phyloP scores from a whole-genome alignment of 2,888 invertebrate species.

The Lydus trimaculatus region DNA sequence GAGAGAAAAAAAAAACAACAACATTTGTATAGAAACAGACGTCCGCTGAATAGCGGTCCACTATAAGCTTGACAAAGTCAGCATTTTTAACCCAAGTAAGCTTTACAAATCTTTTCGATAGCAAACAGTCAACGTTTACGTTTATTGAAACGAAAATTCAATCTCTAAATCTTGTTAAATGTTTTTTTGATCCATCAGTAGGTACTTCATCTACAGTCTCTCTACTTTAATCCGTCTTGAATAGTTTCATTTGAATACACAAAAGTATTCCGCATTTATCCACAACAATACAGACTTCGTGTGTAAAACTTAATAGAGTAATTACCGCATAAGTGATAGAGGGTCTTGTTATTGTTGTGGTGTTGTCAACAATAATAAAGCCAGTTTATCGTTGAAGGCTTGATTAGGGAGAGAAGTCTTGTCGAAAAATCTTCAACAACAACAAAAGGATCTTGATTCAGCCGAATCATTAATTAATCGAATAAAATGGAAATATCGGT shows the following conservation, averaged over 20 bases:
- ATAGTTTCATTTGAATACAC: neutral
- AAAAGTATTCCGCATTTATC: neutral
- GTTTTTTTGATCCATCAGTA: neutral
- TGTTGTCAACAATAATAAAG: neutral
- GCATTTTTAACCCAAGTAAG: neutral
- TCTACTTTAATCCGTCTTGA: neutral
- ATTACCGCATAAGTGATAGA: neutral
- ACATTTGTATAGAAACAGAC: no score
- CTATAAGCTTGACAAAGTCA: neutral
- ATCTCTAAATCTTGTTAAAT: neutral
- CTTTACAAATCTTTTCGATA: neutral
- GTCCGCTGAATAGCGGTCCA: neutral
- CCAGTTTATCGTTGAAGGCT: neutral
- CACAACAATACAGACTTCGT: neutral
- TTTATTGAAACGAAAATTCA: conserved; percentile 7
- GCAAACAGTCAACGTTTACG: neutral
- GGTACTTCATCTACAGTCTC: no score
- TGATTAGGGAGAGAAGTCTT: neutral
- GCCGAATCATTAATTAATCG: neutral
- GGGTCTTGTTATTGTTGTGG: neutral
- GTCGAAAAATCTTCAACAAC: no score
- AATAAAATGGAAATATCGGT: neutral
- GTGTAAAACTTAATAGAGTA: neutral
- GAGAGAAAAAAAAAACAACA: no score
- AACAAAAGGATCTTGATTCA: neutral